Percentiles rank a stretch among this genome's conserved stretches.
Conservation (phyloP, 2,888 invertebrate species). For the Acholoe squamosa region DNA sequence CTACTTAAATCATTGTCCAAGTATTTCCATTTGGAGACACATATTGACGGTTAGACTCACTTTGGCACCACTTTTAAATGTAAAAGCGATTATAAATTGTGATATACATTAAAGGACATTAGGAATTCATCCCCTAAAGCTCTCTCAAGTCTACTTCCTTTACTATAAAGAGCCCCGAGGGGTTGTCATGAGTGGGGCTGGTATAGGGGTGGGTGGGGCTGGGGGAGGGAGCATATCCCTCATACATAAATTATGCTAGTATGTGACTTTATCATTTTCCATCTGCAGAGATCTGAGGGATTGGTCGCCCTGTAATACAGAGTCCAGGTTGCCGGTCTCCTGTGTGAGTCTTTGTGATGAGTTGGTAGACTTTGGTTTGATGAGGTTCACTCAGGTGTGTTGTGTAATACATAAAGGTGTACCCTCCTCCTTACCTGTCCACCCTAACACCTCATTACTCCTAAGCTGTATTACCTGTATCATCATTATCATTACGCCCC, state of each 20-base stretch:
- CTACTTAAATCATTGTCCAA: too few species aligned
- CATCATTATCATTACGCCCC: background rate
- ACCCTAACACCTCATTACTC: background rate
- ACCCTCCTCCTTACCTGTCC: too few species aligned
- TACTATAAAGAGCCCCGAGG: background rate
- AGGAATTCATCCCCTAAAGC: constrained; percentile 14
- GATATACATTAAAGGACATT: background rate
- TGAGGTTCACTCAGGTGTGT: background rate
- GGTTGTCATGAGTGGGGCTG: background rate
- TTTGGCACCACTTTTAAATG: too few species aligned
- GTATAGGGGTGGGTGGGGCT: background rate
- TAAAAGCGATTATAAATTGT: background rate
- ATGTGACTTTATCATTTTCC: constrained; percentile 23
- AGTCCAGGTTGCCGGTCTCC: background rate
- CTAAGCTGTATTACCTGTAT: constrained; percentile 9
- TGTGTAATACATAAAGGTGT: background rate
- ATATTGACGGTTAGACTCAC: too few species aligned
- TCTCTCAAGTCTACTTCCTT: background rate
- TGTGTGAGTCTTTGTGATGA: too few species aligned
- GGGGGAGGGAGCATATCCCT: background rate
- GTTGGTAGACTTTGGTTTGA: background rate
- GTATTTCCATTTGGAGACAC: too few species aligned
- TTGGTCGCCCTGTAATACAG: background rate
- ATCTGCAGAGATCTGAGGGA: background rate
- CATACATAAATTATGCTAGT: background rate